Base-by-base conservation (phyloP, 2,113 vertebrate species). In the Thomomys bottae region DNA sequence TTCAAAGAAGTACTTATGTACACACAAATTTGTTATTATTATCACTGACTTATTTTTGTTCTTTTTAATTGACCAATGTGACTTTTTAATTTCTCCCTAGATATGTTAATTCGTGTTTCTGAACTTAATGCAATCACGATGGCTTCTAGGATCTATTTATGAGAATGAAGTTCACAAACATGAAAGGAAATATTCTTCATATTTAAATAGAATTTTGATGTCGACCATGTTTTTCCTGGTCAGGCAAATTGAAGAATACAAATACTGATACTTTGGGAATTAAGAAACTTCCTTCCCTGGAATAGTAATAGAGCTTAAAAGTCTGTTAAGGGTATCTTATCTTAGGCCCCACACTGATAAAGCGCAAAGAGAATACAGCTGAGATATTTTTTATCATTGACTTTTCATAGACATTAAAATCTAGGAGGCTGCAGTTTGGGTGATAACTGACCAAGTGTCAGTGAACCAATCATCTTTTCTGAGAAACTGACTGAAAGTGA, bases 351-450 rank as follows among this genome's bases (percentile, higher is more conserved):
- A 84, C 32, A 94, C 76, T 97, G 94, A 96, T 88, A 96, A 96
- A 91, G 30, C 40, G 93, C 8, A 17, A 57, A 94, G 80, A 97
- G 75, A 95, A 97, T 77, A 32, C 30, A 84, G 72, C 14, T 87
- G 82, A 88, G 67, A 73, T 76, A 28, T 49, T 12, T 94, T 94
- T 97, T 92, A 96, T 96, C 82, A 88, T 63, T 95, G 21, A 87
- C 87, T 89, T 97, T 96, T 97, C 88, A 93, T 42, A 96, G 89
- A 97, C 96, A 93, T 10, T 45, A 90, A 97, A 97, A 90, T 91
- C 34, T 92, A 49, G 85, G 36, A 61, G 70, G 94, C 54, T 97
- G 64, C 49, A 94, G 40, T 68, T 89, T 94, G 23, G 18, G 1
- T 92, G 92, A 95, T 94, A 95, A 94, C 76, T 75, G 95, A 70